Evolutionary conservation across 1,140 invertebrate species (phyloP).

Genomic region (Acromyrmex charruanus): DNA sequence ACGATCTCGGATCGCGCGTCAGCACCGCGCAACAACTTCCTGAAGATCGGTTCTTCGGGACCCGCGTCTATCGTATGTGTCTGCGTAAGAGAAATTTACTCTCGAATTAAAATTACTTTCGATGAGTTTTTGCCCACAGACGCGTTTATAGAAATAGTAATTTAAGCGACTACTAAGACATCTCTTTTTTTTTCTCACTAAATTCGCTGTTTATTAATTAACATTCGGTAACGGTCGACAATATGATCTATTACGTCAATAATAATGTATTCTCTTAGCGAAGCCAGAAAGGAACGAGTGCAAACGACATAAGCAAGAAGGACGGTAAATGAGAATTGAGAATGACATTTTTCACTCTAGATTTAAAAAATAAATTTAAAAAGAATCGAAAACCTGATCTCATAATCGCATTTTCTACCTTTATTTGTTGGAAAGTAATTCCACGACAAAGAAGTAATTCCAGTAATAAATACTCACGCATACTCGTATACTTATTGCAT

Average conservation of each 20-base stretch:
- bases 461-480: too few relatives aligned
- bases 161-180: not conserved
- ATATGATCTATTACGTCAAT: not conserved
- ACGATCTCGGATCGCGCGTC: conserved; percentile 42
- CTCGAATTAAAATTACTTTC: conserved; percentile 41
- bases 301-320: not conserved
- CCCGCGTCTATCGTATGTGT: not conserved
- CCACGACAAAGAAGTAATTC: too few relatives aligned
- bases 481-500: not conserved
- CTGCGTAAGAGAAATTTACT: conserved; percentile 18
- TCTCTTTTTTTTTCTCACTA: not conserved
- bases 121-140: conserved; percentile 9
- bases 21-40: conserved; percentile 35
- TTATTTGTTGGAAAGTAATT: conserved; percentile 27
- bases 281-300: not conserved
- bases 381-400: not conserved
- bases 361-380: too few relatives aligned
- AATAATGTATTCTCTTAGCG: conserved; percentile 9
- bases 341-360: not conserved
- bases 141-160: not conserved
- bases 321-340: not conserved
- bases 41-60: conserved; percentile 14
- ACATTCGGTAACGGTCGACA: not conserved
- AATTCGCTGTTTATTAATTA: conserved; percentile 21
- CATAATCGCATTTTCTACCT: not conserved